These are phyloP conservation scores for Clarias platycephalus DNA, from an alignment of 2,797 vertebrate genomes.

Conservation along the genomic window DNA sequence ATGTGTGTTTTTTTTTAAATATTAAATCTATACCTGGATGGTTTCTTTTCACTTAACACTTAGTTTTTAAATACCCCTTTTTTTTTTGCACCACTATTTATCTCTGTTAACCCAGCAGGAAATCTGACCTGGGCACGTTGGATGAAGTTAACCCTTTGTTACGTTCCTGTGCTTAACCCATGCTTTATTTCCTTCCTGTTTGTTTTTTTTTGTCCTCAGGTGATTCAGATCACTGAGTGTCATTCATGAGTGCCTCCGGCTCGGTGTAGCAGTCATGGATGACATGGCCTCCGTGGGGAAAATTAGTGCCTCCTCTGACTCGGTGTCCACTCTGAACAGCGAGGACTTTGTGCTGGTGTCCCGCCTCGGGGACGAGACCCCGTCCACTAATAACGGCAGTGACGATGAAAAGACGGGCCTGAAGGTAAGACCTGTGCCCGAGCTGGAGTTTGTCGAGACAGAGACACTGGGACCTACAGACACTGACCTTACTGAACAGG, in stretches of 20 bases:
- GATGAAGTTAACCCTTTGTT: background rate
- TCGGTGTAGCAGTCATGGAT: constrained; percentile 97
- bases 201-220: constrained; percentile 69
- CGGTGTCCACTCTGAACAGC: constrained; percentile 99
- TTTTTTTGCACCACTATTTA: too few species aligned
- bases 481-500: background rate
- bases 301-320: constrained; percentile 99
- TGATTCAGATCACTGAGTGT: constrained; percentile 84
- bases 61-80: too few species aligned
- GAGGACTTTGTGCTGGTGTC: constrained; percentile 99
- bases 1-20: background rate
- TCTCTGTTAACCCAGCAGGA: background rate
- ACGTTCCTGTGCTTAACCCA: background rate
- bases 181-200: background rate
- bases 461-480: background rate
- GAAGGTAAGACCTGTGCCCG: constrained; percentile 85
- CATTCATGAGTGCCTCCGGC: constrained; percentile 77
- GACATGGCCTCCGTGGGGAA: constrained; percentile 99
- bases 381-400: constrained; percentile 97
- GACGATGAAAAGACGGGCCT: constrained; percentile 99
- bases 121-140: background rate
- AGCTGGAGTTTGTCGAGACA: background rate
- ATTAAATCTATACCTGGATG: background rate
- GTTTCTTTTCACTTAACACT: background rate
- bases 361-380: constrained; percentile 96